Conservation (phyloP, 1,140 invertebrate genomes). For the Microplitis demolitor region DNA sequence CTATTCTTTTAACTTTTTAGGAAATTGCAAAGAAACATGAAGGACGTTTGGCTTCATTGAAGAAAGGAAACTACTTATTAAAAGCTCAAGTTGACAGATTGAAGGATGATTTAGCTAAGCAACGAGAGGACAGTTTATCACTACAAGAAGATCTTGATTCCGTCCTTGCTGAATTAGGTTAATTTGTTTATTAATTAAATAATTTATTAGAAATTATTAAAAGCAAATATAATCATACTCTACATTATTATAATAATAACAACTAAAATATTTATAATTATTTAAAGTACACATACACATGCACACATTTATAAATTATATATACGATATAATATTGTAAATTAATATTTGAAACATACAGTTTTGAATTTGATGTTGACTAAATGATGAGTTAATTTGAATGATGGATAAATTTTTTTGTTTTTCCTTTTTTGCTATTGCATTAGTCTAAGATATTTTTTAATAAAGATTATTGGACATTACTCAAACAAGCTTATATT, state of each 20-base stretch:
- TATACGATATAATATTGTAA: neutral
- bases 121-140: slow-evolving; percentile 75
- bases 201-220: neutral
- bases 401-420: neutral
- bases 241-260: neutral
- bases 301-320: neutral
- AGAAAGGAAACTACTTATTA: slow-evolving; percentile 84
- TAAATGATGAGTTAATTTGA: neutral
- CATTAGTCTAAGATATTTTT: slow-evolving; percentile 47
- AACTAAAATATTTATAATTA: neutral
- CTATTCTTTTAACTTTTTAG: slow-evolving; percentile 40
- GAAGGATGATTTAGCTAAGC: slow-evolving; percentile 82
- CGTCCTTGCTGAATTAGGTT: slow-evolving; percentile 74
- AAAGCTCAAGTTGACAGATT: slow-evolving; percentile 84
- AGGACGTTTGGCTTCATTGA: slow-evolving; percentile 74
- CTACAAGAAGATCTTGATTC: slow-evolving; percentile 84
- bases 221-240: neutral
- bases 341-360: neutral
- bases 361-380: neutral
- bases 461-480: slow-evolving; percentile 47
- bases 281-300: neutral
- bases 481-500: neutral
- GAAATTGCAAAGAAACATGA: slow-evolving; percentile 74
- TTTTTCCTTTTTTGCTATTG: slow-evolving; percentile 37
- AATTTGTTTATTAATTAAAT: slow-evolving; percentile 24